Evolutionary conservation across 2,797 vertebrate genomes (phyloP).

Genomic region (Tragopan temminckii): DNA sequence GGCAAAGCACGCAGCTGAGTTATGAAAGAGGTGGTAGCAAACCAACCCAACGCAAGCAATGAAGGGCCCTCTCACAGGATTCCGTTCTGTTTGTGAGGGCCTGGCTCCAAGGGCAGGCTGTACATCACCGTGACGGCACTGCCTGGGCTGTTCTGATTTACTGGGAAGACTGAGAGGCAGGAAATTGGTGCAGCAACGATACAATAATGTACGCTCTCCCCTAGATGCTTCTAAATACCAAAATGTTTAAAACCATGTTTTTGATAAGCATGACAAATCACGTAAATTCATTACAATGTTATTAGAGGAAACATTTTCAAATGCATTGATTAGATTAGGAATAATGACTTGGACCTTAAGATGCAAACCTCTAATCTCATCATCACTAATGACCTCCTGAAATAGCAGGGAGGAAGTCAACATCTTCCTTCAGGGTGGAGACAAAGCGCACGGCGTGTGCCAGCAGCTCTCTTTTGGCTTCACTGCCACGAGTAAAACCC

Average conservation of each 20-base stretch:
- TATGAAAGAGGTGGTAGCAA: background rate
- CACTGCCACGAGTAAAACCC: background rate
- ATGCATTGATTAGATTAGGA: conserved; percentile 64
- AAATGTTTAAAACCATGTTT: conserved; percentile 41
- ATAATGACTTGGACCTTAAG: conserved; percentile 31
- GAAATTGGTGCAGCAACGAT: conserved; percentile 21
- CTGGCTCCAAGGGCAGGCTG: background rate
- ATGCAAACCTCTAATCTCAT: conserved; percentile 64
- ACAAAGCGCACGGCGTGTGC: background rate
- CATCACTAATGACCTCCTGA: conserved; percentile 58
- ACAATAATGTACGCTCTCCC: background rate
- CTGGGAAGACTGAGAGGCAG: background rate
- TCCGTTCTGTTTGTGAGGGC: background rate
- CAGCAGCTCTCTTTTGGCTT: background rate
- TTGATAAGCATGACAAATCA: conserved; percentile 57
- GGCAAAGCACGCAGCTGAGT: background rate
- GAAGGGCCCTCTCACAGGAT: background rate
- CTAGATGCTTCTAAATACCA: conserved; percentile 36
- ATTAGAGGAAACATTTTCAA: conserved; percentile 65
- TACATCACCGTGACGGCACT: conserved; percentile 13
- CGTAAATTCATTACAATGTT: conserved; percentile 32
- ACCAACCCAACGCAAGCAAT: background rate
- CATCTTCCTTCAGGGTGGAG: conserved; percentile 16
- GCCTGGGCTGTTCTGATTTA: conserved; percentile 33
- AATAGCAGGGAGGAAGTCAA: conserved; percentile 44